Evolutionary conservation across 2,113 vertebrate genomes (phyloP).

Genomic region (Nothoprocta pentlandii): DNA sequence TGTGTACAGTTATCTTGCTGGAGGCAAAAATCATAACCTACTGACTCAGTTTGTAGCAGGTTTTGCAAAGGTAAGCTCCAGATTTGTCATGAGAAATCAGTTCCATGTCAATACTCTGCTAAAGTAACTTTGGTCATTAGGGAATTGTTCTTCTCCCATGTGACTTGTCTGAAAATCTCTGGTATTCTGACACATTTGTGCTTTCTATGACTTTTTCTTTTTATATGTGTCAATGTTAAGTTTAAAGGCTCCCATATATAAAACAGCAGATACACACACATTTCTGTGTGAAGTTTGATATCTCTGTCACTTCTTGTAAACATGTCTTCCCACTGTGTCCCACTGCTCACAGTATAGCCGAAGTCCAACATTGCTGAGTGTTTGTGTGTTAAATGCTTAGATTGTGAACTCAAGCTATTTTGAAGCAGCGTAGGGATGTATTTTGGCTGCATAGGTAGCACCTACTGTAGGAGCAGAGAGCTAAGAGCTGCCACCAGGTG

Average conservation of each 20-base stretch:
- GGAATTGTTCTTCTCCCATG: background rate
- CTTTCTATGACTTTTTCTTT: background rate
- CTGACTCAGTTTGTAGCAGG: background rate
- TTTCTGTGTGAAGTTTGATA: background rate
- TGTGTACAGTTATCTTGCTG: background rate
- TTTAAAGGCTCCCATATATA: background rate
- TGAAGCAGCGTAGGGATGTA: background rate
- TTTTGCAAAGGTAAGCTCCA: background rate
- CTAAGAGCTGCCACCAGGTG: background rate
- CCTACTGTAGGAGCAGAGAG: background rate
- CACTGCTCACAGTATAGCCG: fast-evolving
- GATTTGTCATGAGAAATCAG: background rate
- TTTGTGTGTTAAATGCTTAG: fast-evolving
- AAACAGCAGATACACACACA: fast-evolving
- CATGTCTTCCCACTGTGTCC: background rate
- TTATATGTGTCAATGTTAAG: background rate
- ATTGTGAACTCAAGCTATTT: background rate
- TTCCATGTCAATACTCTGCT: background rate
- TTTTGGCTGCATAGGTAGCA: background rate
- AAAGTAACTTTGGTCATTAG: background rate
- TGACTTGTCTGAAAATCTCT: background rate
- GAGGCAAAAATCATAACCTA: background rate
- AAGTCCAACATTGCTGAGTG: background rate
- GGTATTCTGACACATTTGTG: background rate
- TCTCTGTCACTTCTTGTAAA: background rate